Evolutionary conservation across 35 echinoderm and acorn worm genomes (phyloP).

Genomic region (Acanthaster planci): DNA sequence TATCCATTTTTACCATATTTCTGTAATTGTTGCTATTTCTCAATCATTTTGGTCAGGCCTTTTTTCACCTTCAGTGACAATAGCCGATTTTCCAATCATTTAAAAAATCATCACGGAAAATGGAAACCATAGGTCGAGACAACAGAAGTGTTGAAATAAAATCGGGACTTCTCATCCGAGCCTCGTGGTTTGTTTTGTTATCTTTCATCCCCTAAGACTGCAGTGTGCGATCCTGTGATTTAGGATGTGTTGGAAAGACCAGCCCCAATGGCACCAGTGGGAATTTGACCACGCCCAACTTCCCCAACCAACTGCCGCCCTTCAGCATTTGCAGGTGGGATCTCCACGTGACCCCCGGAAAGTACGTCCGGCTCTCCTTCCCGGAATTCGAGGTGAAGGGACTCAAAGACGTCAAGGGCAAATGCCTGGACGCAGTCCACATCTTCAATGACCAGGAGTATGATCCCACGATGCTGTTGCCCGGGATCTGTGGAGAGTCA

Average conservation of each 20-base stretch:
- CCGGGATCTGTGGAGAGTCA: not conserved
- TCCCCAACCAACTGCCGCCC: conserved; percentile 57
- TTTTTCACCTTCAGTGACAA: too few relatives aligned
- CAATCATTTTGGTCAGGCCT: too few relatives aligned
- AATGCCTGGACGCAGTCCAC: conserved; percentile 41
- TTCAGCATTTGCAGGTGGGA: conserved; percentile 63
- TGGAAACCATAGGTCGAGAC: too few relatives aligned
- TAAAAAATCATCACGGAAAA: too few relatives aligned
- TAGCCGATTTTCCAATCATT: too few relatives aligned
- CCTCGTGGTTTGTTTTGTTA: not conserved
- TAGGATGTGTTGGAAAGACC: not conserved
- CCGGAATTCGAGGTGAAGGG: conserved; percentile 39
- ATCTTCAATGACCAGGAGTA: not conserved
- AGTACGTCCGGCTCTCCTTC: conserved; percentile 50
- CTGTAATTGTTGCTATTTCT: too few relatives aligned
- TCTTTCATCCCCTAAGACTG: conserved; percentile 7
- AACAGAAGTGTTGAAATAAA: not conserved
- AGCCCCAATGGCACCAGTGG: conserved; percentile 21
- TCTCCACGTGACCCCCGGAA: conserved; percentile 25
- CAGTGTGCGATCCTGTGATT: not conserved
- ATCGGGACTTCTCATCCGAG: not conserved
- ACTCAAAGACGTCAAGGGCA: not conserved
- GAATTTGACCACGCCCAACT: conserved; percentile 36
- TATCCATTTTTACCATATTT: too few relatives aligned
- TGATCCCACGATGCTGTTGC: too few relatives aligned